phyloP scores from a whole-genome alignment of 2,888 invertebrate genomes.

The Stenolophus ochropezus region DNA sequence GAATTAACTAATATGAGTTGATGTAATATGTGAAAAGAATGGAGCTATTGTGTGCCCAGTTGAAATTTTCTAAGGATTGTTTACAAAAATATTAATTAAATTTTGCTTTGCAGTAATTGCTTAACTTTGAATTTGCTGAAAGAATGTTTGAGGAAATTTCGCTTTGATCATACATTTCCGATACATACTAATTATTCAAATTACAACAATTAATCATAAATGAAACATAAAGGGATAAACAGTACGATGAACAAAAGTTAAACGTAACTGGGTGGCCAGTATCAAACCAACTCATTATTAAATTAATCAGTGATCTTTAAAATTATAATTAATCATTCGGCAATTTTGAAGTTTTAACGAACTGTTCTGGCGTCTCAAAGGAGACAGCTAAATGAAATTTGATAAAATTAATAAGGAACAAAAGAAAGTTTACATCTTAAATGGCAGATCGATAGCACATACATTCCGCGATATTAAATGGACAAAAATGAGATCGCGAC shows the following conservation, averaged over 20 bases:
- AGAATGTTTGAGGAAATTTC: not conserved
- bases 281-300: slow-evolving; percentile 46
- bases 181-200: slow-evolving; percentile 17
- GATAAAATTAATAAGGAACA: slow-evolving; percentile 53
- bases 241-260: slow-evolving; percentile 19
- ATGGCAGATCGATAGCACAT: not conserved
- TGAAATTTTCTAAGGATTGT: too few species aligned
- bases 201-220: slow-evolving; percentile 28
- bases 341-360: slow-evolving; percentile 52
- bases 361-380: slow-evolving; percentile 31
- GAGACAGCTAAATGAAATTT: slow-evolving; percentile 44
- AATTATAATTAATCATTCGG: slow-evolving; percentile 51
- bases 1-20: too few species aligned
- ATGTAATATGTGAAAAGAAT: too few species aligned
- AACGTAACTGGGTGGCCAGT: not conserved
- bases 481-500: not conserved
- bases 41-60: too few species aligned
- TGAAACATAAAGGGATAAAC: slow-evolving; percentile 26
- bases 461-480: slow-evolving; percentile 21
- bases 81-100: too few species aligned
- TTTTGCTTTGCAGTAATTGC: not conserved
- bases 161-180: slow-evolving; percentile 27
- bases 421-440: slow-evolving; percentile 42
- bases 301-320: slow-evolving; percentile 53
- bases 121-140: not conserved